Evolutionary conservation across 2,888 invertebrate genomes (phyloP).

Genomic region (Drosophila acutilabella): DNA sequence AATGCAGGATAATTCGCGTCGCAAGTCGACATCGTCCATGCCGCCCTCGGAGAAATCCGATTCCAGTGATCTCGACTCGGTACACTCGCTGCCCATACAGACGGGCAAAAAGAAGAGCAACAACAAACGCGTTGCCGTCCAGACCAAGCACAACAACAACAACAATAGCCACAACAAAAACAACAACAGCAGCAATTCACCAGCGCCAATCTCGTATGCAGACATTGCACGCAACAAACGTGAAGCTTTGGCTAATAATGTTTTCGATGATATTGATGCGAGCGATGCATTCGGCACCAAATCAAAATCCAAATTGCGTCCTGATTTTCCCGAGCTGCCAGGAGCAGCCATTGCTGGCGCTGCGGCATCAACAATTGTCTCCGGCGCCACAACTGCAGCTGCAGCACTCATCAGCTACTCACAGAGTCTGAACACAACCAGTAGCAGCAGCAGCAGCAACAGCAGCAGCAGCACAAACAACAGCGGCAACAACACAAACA

Average conservation of each 20-base stretch:
- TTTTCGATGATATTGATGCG: conserved; percentile 34
- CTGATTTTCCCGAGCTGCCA: conserved; percentile 67
- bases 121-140: conserved; percentile 57
- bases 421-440: conserved; percentile 12
- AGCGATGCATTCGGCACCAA: conserved; percentile 16
- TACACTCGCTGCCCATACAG: conserved; percentile 92
- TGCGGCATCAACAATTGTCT: background rate
- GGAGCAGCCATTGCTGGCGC: conserved; percentile 29
- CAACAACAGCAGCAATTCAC: conserved; percentile 46
- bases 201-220: conserved; percentile 89
- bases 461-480: background rate
- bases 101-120: conserved; percentile 79
- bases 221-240: conserved; percentile 89
- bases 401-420: conserved; percentile 16
- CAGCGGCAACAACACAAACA: background rate
- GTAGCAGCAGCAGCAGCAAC: conserved; percentile 3
- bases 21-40: conserved; percentile 91
- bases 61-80: conserved; percentile 92
- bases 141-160: conserved; percentile 54
- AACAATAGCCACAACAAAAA: conserved; percentile 43
- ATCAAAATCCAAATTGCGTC: conserved; percentile 48
- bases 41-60: conserved; percentile 94
- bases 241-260: conserved; percentile 65
- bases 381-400: conserved; percentile 25
- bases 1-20: conserved; percentile 84